These are phyloP conservation scores for Drosophila tropicalis DNA, from an alignment of 1,140 invertebrate genomes.

Conservation along the genomic window DNA sequence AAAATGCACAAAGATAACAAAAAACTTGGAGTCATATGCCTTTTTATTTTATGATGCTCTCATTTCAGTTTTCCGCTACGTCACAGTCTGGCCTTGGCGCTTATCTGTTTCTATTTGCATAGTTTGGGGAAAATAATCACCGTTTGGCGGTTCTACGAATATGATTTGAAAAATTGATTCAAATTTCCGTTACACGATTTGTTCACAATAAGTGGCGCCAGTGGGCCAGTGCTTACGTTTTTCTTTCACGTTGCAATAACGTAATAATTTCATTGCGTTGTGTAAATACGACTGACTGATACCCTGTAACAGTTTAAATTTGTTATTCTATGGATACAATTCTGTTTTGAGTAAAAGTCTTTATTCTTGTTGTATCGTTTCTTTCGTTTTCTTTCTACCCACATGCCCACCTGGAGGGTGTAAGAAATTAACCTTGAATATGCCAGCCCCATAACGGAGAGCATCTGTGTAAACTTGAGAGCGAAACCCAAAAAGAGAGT, in stretches of 20 bases:
- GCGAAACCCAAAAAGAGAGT: constrained; percentile 12
- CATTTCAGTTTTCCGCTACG: constrained; percentile 9
- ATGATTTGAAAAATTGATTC: background rate
- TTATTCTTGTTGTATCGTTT: too few relatives aligned
- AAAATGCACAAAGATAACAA: constrained; percentile 29
- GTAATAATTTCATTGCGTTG: background rate
- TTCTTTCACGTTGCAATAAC: background rate
- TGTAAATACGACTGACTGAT: background rate
- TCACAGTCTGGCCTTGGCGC: background rate
- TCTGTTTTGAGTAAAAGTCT: too few relatives aligned
- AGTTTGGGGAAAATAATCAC: background rate
- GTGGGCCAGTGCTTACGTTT: constrained; percentile 28
- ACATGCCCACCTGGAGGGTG: background rate
- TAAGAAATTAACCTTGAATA: constrained; percentile 64
- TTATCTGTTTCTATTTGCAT: constrained; percentile 8
- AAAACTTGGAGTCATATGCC: constrained; percentile 31
- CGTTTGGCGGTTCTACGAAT: too few relatives aligned
- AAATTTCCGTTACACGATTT: constrained; percentile 1
- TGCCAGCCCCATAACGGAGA: constrained; percentile 1
- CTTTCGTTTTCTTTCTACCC: too few relatives aligned
- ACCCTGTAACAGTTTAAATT: background rate
- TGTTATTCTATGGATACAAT: too few relatives aligned
- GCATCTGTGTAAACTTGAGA: constrained; percentile 5
- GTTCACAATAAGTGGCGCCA: constrained; percentile 43
- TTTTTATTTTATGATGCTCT: background rate